Evolutionary conservation across 1,140 invertebrate species (phyloP).

Genomic region (Micrasema longulum): DNA sequence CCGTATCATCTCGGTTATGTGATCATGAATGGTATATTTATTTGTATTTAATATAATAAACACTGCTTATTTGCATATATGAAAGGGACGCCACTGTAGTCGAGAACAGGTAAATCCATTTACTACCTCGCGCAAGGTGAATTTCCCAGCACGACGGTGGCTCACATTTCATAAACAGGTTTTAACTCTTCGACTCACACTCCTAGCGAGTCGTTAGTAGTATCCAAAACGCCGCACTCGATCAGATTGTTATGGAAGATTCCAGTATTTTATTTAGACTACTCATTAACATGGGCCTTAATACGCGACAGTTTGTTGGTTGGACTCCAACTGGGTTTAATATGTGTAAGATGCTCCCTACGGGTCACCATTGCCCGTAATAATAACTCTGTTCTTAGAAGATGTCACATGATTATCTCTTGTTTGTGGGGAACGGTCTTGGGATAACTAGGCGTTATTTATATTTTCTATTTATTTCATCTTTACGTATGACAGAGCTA

Average conservation of each 20-base stretch:
- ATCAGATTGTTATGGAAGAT: conserved; percentile 41
- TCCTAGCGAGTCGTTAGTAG: conserved; percentile 19
- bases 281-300: conserved; percentile 53
- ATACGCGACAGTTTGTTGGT: conserved; percentile 51
- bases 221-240: conserved; percentile 14
- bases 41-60: too few relatives aligned
- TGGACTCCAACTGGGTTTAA: conserved; percentile 50
- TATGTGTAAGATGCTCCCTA: conserved; percentile 51
- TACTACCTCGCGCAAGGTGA: not conserved
- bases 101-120: not conserved
- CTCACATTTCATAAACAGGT: conserved; percentile 28
- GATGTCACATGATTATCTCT: conserved; percentile 46
- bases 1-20: too few relatives aligned
- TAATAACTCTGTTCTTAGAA: conserved; percentile 51
- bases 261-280: conserved; percentile 50
- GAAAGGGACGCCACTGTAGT: too few relatives aligned
- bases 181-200: conserved; percentile 24
- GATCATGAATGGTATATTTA: too few relatives aligned
- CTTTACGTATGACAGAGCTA: too few relatives aligned
- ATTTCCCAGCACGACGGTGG: conserved; percentile 21
- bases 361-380: conserved; percentile 44
- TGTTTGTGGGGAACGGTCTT: conserved; percentile 24
- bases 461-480: too few relatives aligned
- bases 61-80: too few relatives aligned
- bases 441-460: conserved; percentile 8